Conservation (phyloP, 2,113 vertebrate genomes). For the Pongo pygmaeus region DNA sequence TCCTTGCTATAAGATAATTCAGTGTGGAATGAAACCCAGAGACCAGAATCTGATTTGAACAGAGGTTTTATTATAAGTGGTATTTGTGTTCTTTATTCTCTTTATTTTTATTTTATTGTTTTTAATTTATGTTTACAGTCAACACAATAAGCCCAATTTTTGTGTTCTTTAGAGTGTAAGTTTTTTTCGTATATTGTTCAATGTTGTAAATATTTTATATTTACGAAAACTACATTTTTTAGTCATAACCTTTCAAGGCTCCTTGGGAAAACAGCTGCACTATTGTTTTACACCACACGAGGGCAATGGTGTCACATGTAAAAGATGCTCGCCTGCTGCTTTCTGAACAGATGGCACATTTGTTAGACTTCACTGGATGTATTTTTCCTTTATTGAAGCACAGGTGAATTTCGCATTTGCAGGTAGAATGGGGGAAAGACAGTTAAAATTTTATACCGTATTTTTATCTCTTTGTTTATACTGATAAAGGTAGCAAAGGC, state of each 20-base stretch:
- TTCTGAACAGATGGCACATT: constrained; percentile 73
- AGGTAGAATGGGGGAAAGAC: constrained; percentile 65
- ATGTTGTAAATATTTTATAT: not conserved
- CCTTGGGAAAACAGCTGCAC: not conserved
- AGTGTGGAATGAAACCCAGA: not conserved
- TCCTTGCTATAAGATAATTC: not conserved
- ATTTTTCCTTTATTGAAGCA: constrained; percentile 78
- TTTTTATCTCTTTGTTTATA: constrained; percentile 80
- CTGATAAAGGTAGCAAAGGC: constrained; percentile 58
- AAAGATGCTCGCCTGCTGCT: not conserved
- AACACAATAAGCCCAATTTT: too few relatives aligned
- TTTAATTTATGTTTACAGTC: too few relatives aligned
- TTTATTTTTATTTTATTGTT: too few relatives aligned
- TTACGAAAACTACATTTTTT: not conserved
- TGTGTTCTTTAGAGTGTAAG: not conserved
- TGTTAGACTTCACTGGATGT: constrained; percentile 77
- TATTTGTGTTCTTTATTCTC: not conserved
- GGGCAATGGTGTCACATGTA: constrained; percentile 70
- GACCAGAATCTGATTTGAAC: not conserved
- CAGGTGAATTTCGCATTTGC: constrained; percentile 78
- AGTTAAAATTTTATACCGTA: constrained; percentile 75
- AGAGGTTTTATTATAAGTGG: not conserved
- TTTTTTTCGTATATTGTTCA: not conserved
- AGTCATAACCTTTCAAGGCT: not conserved
- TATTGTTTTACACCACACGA: constrained; percentile 69